Evolutionary conservation across 2,888 invertebrate species (phyloP), one percentile per base, ranked within the genome.

Genomic region (Pseudococcus jackbeardsleyi): DNA sequence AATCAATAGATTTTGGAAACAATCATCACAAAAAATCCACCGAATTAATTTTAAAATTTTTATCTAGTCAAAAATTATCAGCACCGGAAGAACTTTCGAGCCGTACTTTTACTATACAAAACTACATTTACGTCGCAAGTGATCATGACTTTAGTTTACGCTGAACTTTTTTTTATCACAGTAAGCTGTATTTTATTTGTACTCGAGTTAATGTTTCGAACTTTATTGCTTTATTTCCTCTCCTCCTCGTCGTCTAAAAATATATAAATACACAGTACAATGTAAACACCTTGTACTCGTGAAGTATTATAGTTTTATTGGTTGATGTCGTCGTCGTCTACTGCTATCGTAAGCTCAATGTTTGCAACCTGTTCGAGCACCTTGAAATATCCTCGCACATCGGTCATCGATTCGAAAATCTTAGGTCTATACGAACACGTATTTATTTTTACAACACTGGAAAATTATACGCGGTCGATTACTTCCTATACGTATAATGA

Each of bases 361-460:
- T 19, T n/a, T 11, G 59, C 59, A 59, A 59, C 59, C 59, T 59
- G n/a, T 19, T 59, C 59, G 59, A 59, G 59, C 19, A 59, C 59
- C 59, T 59, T 59, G 59, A 59, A 59, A 59, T 7, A n/a, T 59
- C 19, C 19, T 59, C 26, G 26, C 26, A 33, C 54, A 54, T 54
- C 59, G 59, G 59, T 59, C 59, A n/a, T 59, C 59, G 59, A 19
- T 59, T 59, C 59, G 46, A 12, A 59, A 59, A 59, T 59, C 59
- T 11, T 15, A 54, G 15, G 54, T 15, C 15, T 54, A 17, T 0
- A 54, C 8, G 15, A 15, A 50, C 15, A 1, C 15, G 17, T 50
- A 50, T 50, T 19, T 19, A n/a, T 59, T 59, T 19, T 59, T 59
- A 11, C 46, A 15, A 54, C 17, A 59, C 59, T 19, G 59, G 59